phyloP scores from a whole-genome alignment of 2,888 invertebrate genomes.

The Ectemnius lituratus region DNA sequence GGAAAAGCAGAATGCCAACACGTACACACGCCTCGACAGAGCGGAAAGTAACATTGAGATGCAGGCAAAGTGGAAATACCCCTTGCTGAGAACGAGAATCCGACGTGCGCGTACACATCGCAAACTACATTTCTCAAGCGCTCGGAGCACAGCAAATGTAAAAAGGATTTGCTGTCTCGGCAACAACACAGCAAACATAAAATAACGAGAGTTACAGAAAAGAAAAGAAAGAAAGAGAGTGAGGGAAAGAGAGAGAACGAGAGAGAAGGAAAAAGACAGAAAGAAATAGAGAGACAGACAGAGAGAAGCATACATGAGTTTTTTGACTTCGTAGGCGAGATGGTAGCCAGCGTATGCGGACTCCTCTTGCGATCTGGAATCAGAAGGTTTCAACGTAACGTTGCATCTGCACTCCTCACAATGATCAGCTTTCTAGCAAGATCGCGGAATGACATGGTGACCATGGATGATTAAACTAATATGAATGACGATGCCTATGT shows the following conservation, averaged over 20 bases:
- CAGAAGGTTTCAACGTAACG: conserved; percentile 76
- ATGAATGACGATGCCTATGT: too few relatives aligned
- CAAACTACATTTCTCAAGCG: conserved; percentile 23
- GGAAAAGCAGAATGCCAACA: neutral
- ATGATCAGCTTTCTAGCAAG: too few relatives aligned
- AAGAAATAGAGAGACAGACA: conserved; percentile 70
- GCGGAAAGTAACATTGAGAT: neutral
- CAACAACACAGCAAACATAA: conserved; percentile 11
- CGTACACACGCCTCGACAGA: conserved; percentile 1
- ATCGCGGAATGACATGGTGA: conserved; percentile 15
- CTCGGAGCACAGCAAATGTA: conserved; percentile 14
- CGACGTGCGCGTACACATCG: conserved; percentile 25
- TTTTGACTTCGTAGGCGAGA: conserved; percentile 99
- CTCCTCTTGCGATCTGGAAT: conserved; percentile 94
- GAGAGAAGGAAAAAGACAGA: conserved; percentile 45
- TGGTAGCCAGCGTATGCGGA: conserved; percentile 98
- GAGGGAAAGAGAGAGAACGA: conserved; percentile 76
- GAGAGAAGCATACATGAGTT: conserved; percentile 96
- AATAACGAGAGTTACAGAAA: neutral
- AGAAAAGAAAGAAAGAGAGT: conserved; percentile 62
- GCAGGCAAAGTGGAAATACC: conserved; percentile 2
- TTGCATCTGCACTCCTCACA: conserved; percentile 34
- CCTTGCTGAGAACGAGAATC: conserved; percentile 7
- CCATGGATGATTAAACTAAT: conserved; percentile 10
- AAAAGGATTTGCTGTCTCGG: conserved; percentile 5